phyloP scores from a whole-genome alignment of 2,888 invertebrate species.

The Homarus gammarus region DNA sequence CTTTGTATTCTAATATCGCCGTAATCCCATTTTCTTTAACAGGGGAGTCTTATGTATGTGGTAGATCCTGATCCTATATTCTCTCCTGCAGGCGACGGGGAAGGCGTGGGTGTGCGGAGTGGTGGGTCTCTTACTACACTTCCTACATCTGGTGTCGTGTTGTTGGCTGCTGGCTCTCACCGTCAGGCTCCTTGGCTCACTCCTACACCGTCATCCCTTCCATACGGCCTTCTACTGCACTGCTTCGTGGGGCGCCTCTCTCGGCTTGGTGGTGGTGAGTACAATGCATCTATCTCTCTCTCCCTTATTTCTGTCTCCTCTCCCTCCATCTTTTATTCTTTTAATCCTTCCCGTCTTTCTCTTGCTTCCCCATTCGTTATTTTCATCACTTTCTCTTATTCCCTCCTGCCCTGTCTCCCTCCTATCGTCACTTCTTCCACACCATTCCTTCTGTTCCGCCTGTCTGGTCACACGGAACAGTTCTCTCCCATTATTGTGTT shows the following conservation, averaged over 20 bases:
- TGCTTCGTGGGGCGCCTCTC: constrained; percentile 84
- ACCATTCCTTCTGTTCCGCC: too few species aligned
- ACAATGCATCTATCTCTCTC: too few species aligned
- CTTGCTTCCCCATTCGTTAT: too few species aligned
- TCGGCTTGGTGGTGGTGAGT: constrained; percentile 85
- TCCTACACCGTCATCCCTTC: constrained; percentile 82
- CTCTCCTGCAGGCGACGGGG: constrained; percentile 83
- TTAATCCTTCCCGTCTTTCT: too few species aligned
- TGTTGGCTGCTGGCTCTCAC: constrained; percentile 86
- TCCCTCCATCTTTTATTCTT: too few species aligned
- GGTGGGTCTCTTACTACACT: constrained; percentile 85
- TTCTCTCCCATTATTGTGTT: too few species aligned
- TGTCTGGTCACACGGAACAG: too few species aligned
- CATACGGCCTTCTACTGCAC: constrained; percentile 83
- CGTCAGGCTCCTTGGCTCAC: constrained; percentile 79
- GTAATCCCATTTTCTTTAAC: background rate
- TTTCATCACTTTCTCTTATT: too few species aligned
- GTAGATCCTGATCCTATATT: constrained; percentile 17
- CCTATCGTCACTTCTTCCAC: too few species aligned
- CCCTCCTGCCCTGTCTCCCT: too few species aligned
- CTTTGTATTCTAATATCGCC: background rate
- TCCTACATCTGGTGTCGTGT: constrained; percentile 85
- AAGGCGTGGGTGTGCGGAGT: constrained; percentile 84
- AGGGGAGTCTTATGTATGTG: background rate
- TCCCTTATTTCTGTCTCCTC: too few species aligned